Conservation (phyloP, 2,113 vertebrate species). For the Myocastor coypus region DNA sequence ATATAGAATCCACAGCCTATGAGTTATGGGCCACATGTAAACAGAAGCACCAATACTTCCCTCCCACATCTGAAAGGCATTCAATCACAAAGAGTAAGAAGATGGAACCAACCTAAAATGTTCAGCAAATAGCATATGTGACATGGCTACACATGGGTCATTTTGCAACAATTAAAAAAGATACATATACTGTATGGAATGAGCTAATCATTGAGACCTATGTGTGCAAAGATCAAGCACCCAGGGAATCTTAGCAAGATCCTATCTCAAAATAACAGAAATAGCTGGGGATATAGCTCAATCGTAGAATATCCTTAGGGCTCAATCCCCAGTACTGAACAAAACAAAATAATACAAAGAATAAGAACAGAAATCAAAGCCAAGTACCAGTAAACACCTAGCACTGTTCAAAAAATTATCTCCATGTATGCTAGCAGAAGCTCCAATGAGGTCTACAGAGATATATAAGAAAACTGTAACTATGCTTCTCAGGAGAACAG, state of each 20-base stretch:
- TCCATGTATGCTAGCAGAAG: background rate
- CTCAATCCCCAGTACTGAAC: background rate
- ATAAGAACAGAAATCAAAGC: background rate
- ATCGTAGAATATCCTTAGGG: background rate
- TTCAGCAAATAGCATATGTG: background rate
- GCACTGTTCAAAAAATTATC: background rate
- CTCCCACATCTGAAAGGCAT: conserved; percentile 4
- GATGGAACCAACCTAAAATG: background rate
- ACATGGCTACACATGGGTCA: background rate
- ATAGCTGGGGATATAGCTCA: background rate
- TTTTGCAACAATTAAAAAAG: background rate
- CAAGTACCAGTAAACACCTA: background rate
- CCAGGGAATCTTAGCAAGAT: background rate
- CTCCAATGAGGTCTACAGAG: background rate
- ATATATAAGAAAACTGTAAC: background rate
- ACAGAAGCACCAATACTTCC: background rate
- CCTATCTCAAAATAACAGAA: background rate
- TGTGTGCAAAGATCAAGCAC: background rate
- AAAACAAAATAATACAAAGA: background rate
- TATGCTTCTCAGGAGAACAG: background rate
- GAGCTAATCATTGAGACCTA: background rate
- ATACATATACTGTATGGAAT: no score
- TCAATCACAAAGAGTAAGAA: background rate
- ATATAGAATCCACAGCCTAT: background rate
- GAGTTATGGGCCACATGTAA: conserved; percentile 24